Base-by-base conservation (phyloP, 1,140 invertebrate species). In the Latrodectus geometricus region DNA sequence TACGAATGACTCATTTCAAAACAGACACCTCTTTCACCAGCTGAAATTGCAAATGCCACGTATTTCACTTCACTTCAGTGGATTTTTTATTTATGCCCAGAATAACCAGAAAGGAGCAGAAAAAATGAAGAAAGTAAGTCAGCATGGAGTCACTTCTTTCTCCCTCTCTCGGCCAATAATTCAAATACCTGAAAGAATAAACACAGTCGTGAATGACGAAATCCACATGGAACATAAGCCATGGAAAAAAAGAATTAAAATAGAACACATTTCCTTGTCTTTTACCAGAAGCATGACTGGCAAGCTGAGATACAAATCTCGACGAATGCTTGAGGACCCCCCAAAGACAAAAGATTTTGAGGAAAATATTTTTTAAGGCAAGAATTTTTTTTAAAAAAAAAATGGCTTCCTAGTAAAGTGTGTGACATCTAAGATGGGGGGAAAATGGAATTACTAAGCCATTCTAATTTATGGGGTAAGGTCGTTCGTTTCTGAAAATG, bases 261-360 rank as follows among this genome's bases (percentile, higher is more conserved):
- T 17, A 61, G 54, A 61, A 61, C 11, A 14, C 11, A 14, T 61
- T 61, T 61, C 17, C 17, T 61, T 17, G 54, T 61, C 54, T 14
- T 61, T 14, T 61, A 4, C 54, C 54, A 61, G 17, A 11, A 61
- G 54, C 11, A 17, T 61, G 35, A 35, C 35, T 1, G 35, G 35
- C 61, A n/a, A 65, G 17, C 68, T n/a, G 68, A 21, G 68, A 69
- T 69, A 20, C 68, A 69, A 69, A 69, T 69, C 68, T 69, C 20
- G 68, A 69, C 11, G 17, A 69, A n/a, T 61, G 54, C 17, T 14
- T 11, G 68, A 21, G 68, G 68, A 69, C 68, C 68, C 21, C 68
- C 68, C 68, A 69, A 69, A n/a, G 21, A n/a, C 11, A 69, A 69
- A 69, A 23, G 68, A 69, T 9, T n/a, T 35, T n/a, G 20, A 21